Conservation (phyloP, 2,888 invertebrate species). For the Crossocerus cetratus region DNA sequence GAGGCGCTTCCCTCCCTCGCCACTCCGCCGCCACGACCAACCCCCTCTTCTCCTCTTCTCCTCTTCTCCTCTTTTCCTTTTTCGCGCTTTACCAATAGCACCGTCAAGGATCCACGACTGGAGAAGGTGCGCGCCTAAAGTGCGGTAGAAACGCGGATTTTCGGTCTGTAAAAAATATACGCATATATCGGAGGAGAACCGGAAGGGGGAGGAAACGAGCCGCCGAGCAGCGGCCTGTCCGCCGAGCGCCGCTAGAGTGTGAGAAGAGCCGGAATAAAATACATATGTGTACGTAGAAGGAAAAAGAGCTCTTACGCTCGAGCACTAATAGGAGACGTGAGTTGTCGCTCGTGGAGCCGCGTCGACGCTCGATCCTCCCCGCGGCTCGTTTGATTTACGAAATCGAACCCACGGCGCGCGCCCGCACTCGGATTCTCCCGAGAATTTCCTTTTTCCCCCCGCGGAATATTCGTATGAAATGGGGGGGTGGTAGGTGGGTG, state of each 20-base stretch:
- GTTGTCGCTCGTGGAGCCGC: background rate
- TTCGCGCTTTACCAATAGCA: no score
- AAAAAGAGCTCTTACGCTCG: background rate
- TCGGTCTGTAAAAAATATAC: conserved; percentile 33
- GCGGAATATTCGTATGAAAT: background rate
- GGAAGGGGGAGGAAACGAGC: no score
- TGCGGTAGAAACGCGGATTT: background rate
- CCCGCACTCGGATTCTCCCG: background rate
- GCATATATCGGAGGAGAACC: conserved; percentile 4
- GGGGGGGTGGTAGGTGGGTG: no score
- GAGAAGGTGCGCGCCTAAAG: background rate
- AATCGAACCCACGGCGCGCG: conserved; percentile 2
- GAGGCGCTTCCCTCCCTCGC: conserved; percentile 35
- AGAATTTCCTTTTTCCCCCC: background rate
- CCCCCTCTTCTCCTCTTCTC: background rate
- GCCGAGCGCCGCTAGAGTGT: no score
- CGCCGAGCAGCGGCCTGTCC: no score
- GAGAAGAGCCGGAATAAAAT: no score
- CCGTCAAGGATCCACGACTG: no score
- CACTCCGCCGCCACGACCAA: conserved; percentile 24
- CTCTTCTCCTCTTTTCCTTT: no score
- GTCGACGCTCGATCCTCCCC: background rate
- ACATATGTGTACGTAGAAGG: background rate
- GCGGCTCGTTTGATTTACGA: background rate
- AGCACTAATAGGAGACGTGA: background rate